phyloP scores from a whole-genome alignment of 1,140 invertebrate genomes.

The Cryptotermes secundus region DNA sequence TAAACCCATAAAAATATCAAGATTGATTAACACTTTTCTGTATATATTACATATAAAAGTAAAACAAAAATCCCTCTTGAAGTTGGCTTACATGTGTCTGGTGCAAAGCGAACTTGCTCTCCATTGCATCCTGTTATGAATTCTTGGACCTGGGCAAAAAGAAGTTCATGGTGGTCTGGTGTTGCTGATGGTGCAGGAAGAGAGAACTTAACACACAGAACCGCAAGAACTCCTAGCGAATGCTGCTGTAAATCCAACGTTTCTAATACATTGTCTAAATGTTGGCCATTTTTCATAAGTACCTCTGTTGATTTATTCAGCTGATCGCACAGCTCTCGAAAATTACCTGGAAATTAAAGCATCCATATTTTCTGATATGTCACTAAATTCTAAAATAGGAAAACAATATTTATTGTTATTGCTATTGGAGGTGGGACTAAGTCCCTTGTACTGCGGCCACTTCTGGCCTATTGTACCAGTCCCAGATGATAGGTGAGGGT shows the following conservation, averaged over 20 bases:
- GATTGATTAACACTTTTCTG: too few relatives aligned
- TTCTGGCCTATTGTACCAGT: too few relatives aligned
- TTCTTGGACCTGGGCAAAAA: conserved; percentile 72
- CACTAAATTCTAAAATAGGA: too few relatives aligned
- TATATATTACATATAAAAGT: too few relatives aligned
- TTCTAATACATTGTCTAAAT: conserved; percentile 85
- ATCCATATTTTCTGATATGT: too few relatives aligned
- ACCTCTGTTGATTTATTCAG: conserved; percentile 77
- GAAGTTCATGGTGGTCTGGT: conserved; percentile 47
- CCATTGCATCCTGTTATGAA: conserved; percentile 83
- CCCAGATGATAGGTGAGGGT: too few relatives aligned
- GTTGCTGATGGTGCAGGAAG: conserved; percentile 32
- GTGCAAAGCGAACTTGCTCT: conserved; percentile 81
- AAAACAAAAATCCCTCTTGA: too few relatives aligned
- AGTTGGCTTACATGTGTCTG: conserved; percentile 76
- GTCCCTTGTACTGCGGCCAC: too few relatives aligned
- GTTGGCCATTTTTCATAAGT: conserved; percentile 76
- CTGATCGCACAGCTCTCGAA: conserved; percentile 74
- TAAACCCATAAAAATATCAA: too few relatives aligned
- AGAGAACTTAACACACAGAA: conserved; percentile 77
- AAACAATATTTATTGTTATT: too few relatives aligned
- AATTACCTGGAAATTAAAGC: conserved; percentile 64
- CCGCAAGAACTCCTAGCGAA: conserved; percentile 81
- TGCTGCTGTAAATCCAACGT: conserved; percentile 87
- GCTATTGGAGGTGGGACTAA: too few relatives aligned